Evolutionary conservation across 2,113 vertebrate species (phyloP), one percentile per base, ranked within the genome.

Genomic region (Talpa occidentalis): DNA sequence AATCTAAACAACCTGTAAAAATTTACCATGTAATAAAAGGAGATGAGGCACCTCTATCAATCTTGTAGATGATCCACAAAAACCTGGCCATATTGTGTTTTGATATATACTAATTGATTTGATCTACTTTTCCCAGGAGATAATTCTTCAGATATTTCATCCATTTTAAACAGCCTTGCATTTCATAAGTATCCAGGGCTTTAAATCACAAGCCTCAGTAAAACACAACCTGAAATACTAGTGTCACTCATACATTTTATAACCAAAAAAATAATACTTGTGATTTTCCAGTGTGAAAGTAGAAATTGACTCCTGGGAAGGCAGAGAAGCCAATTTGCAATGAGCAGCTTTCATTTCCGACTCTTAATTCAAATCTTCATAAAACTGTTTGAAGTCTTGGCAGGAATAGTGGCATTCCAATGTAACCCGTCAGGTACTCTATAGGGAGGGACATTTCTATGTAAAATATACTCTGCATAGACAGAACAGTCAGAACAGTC

Each of bases 281-380:
- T 81, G 76, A 88, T 95, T 94, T 90, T 84, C 94, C 52, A 90
- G 91, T 95, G 95, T 94, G 94, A 97, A 97, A 94, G 72, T 94
- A 94, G 92, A 96, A 97, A 97, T 95, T 96, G 95, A 95, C 95
- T 96, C 93, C 96, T 97, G 90, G 90, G 91, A 97, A 97, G 49
- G 95, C 94, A 97, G 83, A 94, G 94, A 95, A 95, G 94, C 83
- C 94, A 94, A 95, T 97, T 97, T 94, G 52, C 95, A 97, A 93
- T 94, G 95, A 95, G 90, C 83, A 94, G 80, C 83, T 97, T 95
- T 97, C 96, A 97, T 97, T 97, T 97, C 80, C 89, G 88, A 91
- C 91, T 78, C 89, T 95, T 97, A 97, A 97, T 97, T 97, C 96
- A 97, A 92, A 97, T 81, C 70, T 90, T 96, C 92, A 91, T 93